Base-by-base conservation (phyloP, 2,113 vertebrate species). In the Coryphaenoides rupestris region DNA sequence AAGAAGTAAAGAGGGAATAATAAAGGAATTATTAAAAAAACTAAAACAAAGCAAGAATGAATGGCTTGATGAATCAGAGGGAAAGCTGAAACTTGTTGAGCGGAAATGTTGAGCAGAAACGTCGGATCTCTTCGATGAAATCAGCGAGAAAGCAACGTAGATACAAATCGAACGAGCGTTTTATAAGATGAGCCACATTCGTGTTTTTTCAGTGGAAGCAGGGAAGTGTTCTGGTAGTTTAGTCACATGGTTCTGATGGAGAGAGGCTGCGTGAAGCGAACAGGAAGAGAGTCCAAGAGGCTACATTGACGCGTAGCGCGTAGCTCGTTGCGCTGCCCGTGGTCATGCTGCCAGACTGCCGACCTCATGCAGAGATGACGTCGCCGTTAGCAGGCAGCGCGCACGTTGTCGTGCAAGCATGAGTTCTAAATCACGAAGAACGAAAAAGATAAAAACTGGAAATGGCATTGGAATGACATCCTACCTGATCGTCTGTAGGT, bases 401-500 rank as follows among this genome's bases (percentile, higher is more conserved):
- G 24, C 55, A 56, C 60, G 23, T 66, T 66, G 59, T 4, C 59
- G 26, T 73, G 65, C 79, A 84, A 79, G 82, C 78, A 79, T 12
- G 13, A 40, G 33, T 40, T 40, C 7, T 40, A 40, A 7, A 40
- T 10, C 33, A 40, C 13, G 9, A 40, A 40, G 9, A 40, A 40
- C 9, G 74, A 62, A 58, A 59, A 61, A 60, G 49, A 28, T 63
- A 24, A n/a, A n/a, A 23, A n/a, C n/a, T 5, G 54, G 10, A 22
- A 54, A 55, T 4, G 10, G 52, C 21, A 63, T 46, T 64, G 28
- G 61, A 57, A 28, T 56, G 23, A 40, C 66, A 73, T 87, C 87
- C 85, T 86, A 95, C 95, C 95, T 95, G 90, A 73, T 93, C 91
- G 72, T 92, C 90, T 63, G 89, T 78, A 80, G 83, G 66, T 84